A percentile compares a stretch with the other conserved stretches of the same genome.
Conservation (phyloP, 2,113 vertebrate genomes). For the Mesocricetus auratus region DNA sequence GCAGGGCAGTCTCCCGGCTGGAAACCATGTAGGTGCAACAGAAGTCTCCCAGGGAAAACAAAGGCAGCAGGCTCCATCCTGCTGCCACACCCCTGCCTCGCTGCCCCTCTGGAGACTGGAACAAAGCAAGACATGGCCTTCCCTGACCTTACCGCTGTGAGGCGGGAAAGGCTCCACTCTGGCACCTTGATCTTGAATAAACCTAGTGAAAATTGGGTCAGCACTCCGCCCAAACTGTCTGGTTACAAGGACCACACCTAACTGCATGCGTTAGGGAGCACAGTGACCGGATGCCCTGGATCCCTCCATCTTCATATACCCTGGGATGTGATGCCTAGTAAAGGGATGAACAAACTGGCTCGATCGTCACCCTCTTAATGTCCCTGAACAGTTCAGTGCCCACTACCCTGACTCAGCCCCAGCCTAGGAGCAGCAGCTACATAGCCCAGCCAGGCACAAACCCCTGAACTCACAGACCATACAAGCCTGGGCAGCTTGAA, state of each 20-base stretch:
- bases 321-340: neutral
- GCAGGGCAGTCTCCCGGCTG: neutral
- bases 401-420: neutral
- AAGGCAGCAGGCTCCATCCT: neutral
- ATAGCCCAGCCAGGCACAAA: neutral
- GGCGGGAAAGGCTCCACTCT: neutral
- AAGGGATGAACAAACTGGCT: neutral
- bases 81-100: neutral
- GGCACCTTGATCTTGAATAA: neutral
- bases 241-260: neutral
- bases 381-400: neutral
- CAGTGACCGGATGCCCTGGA: neutral
- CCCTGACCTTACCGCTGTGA: neutral
- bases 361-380: neutral
- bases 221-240: fast-evolving
- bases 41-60: neutral
- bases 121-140: neutral
- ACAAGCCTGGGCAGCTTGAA: neutral
- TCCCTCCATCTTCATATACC: neutral
- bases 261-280: neutral
- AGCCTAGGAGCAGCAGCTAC: neutral
- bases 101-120: neutral
- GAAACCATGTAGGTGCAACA: neutral
- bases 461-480: neutral
- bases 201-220: neutral